phyloP scores from a whole-genome alignment of 2,113 vertebrate species.

The Salvelinus fontinalis region DNA sequence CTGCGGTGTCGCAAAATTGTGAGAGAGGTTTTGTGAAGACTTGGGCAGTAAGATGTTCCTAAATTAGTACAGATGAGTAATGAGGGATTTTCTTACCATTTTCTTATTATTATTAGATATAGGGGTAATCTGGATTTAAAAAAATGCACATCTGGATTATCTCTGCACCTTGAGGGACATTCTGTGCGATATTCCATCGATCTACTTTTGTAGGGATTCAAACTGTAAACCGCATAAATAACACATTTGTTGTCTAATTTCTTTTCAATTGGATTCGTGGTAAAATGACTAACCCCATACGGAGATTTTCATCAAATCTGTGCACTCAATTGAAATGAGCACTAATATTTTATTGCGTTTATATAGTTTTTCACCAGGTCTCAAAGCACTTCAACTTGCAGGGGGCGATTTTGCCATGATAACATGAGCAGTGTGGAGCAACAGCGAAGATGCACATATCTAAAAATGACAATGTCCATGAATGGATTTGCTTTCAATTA shows the following conservation, averaged over 20 bases:
- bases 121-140: not conserved
- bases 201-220: not conserved
- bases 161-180: constrained; percentile 2
- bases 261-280: too few relatives aligned
- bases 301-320: not conserved
- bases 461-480: not conserved
- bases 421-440: too few relatives aligned
- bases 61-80: too few relatives aligned
- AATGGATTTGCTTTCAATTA: not conserved
- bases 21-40: too few relatives aligned
- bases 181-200: not conserved
- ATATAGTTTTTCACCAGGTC: too few relatives aligned
- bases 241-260: too few relatives aligned
- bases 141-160: not conserved
- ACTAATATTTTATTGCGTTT: not conserved
- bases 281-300: not conserved
- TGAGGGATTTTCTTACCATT: too few relatives aligned
- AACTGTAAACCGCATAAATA: not conserved
- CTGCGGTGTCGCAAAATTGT: too few relatives aligned
- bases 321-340: not conserved
- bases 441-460: not conserved
- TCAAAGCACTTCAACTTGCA: too few relatives aligned
- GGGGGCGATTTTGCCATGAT: too few relatives aligned
- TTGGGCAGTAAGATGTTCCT: too few relatives aligned
- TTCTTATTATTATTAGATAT: not conserved